Conservation (phyloP, 2,797 vertebrate species). For the Silurus lanzhouensis region DNA sequence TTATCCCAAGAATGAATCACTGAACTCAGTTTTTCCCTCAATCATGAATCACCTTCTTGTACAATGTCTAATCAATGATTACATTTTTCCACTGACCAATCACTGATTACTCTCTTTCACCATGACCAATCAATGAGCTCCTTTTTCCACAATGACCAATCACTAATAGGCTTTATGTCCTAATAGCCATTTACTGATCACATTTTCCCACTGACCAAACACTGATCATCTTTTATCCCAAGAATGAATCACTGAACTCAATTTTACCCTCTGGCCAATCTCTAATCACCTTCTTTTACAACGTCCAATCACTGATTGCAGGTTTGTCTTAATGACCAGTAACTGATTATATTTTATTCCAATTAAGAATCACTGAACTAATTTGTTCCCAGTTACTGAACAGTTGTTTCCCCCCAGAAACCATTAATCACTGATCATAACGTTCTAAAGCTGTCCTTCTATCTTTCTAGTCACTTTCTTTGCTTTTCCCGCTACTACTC, state of each 20-base stretch:
- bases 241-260: neutral
- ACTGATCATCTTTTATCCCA: neutral
- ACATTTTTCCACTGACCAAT: neutral
- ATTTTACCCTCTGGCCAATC: neutral
- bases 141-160: neutral
- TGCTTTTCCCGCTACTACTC: too few relatives aligned
- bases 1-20: neutral
- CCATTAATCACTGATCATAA: too few relatives aligned
- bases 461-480: too few relatives aligned
- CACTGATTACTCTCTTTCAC: neutral
- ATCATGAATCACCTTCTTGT: neutral
- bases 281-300: too few relatives aligned
- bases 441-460: too few relatives aligned
- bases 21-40: neutral
- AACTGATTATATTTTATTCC: too few relatives aligned
- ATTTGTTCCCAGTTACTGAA: too few relatives aligned
- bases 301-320: too few relatives aligned
- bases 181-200: neutral
- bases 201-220: neutral
- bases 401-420: too few relatives aligned
- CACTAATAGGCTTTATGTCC: neutral
- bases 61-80: neutral
- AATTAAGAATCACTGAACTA: too few relatives aligned
- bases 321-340: too few relatives aligned
- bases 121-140: neutral